Percentiles rank a stretch among this genome's conserved stretches.
Conservation (phyloP, 1,140 invertebrate genomes). For the Drosophila lacertosa region DNA sequence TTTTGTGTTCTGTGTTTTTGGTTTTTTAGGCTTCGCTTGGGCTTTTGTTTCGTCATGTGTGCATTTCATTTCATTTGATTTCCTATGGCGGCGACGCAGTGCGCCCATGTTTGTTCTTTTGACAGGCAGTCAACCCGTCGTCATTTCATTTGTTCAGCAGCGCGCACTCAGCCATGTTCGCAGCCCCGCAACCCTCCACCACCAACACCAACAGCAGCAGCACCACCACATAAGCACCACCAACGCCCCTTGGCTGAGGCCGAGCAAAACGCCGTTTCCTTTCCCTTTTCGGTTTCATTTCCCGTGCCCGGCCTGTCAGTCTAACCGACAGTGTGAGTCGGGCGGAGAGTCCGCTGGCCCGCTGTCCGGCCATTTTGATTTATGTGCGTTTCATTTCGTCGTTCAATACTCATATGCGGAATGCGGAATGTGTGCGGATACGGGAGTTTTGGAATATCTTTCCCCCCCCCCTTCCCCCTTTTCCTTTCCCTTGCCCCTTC, state of each 20-base stretch:
- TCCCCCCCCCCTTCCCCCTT: conserved; percentile 31
- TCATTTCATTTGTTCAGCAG: conserved; percentile 84
- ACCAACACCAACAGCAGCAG: conserved; percentile 12
- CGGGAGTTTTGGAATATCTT: conserved; percentile 83
- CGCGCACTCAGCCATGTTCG: conserved; percentile 78
- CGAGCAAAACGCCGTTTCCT: conserved; percentile 79
- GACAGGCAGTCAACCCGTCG: conserved; percentile 84
- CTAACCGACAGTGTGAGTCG: conserved; percentile 51
- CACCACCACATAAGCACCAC: conserved; percentile 13
- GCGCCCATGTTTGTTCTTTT: conserved; percentile 84
- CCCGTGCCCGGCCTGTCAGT: conserved; percentile 77
- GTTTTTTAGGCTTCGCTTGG: conserved; percentile 66
- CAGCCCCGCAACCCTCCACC: conserved; percentile 56
- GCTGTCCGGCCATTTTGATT: conserved; percentile 84
- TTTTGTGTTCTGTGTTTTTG: conserved; percentile 33
- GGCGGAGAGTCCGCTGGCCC: conserved; percentile 51
- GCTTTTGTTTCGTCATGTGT: conserved; percentile 81
- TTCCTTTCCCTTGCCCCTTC: conserved; percentile 50
- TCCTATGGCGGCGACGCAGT: conserved; percentile 76
- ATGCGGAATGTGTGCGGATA: conserved; percentile 79
- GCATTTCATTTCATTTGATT: conserved; percentile 83
- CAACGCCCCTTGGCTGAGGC: conserved; percentile 22
- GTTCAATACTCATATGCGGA: conserved; percentile 84
- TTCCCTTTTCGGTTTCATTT: conserved; percentile 83
- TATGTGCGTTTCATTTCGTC: conserved; percentile 84